Evolutionary conservation across 2,888 invertebrate genomes (phyloP).

Genomic region (Oxystoma pomonae): DNA sequence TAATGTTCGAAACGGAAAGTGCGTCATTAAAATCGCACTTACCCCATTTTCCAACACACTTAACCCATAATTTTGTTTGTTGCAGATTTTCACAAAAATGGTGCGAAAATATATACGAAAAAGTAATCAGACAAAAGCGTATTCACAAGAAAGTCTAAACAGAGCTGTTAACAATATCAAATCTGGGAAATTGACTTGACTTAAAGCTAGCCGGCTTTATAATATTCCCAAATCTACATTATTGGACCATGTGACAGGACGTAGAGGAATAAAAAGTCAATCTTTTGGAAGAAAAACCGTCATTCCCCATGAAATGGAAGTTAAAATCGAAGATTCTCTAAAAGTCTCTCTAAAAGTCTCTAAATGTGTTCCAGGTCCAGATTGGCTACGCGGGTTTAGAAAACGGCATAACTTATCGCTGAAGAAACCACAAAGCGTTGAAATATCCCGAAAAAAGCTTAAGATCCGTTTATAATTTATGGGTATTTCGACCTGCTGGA

Average conservation of each 20-base stretch:
- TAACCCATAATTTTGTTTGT: slow-evolving; percentile 7
- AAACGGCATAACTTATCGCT: slow-evolving; percentile 8
- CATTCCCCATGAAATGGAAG: not conserved
- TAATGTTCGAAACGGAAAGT: not conserved
- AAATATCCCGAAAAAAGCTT: slow-evolving; percentile 12
- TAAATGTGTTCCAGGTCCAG: slow-evolving; percentile 8
- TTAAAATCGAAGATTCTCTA: not conserved
- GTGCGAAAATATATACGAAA: slow-evolving; percentile 7
- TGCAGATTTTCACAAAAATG: slow-evolving; percentile 1
- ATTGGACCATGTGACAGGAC: slow-evolving; percentile 3
- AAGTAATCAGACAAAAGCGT: not conserved
- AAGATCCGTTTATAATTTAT: slow-evolving; percentile 14
- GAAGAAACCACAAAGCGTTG: slow-evolving; percentile 12
- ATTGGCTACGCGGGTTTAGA: slow-evolving; percentile 13
- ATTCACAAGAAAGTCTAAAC: not conserved
- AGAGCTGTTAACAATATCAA: not conserved
- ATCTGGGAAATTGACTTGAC: not conserved
- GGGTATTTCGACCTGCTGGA: slow-evolving; percentile 12
- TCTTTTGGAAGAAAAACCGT: slow-evolving; percentile 1
- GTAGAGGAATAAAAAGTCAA: not conserved
- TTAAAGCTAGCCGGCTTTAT: not conserved
- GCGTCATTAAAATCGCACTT: not conserved
- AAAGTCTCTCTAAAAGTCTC: not conserved
- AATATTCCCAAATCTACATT: not conserved
- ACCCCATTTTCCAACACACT: slow-evolving; percentile 4